Evolutionary conservation across 2,888 invertebrate genomes (phyloP), one percentile per base, ranked within the genome.

Genomic region (Ganaspis brasiliensis): DNA sequence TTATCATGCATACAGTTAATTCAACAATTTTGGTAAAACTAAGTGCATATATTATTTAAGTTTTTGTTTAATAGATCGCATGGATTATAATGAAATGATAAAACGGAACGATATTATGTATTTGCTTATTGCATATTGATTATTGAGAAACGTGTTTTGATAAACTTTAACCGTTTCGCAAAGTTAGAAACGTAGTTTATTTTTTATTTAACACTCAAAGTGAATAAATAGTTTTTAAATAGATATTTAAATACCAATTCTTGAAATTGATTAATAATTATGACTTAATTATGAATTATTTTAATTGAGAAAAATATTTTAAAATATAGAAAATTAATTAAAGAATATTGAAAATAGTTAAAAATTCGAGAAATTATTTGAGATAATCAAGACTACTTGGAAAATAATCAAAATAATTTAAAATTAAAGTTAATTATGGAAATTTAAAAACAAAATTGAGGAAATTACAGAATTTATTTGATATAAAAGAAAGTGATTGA

Each of bases 1-100:
- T 84, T 72, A 76, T 82, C 87, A 87, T 88, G 61, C 71, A 78
- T 80, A 72, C 72, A 79, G 70, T 56, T 75, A 63, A 73, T 24
- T 37, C 37, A 76, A 76, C 61, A 73, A 79, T 72, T 81, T 19
- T 16, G 72, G 21, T 26, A 72, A 72, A 82, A 87, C 83, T 85
- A 74, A 79, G 70, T 57, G 26, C 21, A 19, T 12, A 4, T 70
- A 8, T 14, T 26, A 14, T 55, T 9, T 56, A 9, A 70, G 55
- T 79, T 75, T 79, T 76, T 76, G 52, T 75, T 70, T 14, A 9
- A 2, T 19, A 40, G 12, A 26, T 40, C 10, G n/a, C 24, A 24
- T 67, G 19, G 2, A 12, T 9, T 63, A 21, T 37, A n/a, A n/a
- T 73, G 70, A 52, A 24, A 67, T 35, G 31, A 57, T 77, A 72